These are phyloP conservation scores for Prosapia bicincta DNA, from an alignment of 2,888 invertebrate species.

Conservation along the genomic window DNA sequence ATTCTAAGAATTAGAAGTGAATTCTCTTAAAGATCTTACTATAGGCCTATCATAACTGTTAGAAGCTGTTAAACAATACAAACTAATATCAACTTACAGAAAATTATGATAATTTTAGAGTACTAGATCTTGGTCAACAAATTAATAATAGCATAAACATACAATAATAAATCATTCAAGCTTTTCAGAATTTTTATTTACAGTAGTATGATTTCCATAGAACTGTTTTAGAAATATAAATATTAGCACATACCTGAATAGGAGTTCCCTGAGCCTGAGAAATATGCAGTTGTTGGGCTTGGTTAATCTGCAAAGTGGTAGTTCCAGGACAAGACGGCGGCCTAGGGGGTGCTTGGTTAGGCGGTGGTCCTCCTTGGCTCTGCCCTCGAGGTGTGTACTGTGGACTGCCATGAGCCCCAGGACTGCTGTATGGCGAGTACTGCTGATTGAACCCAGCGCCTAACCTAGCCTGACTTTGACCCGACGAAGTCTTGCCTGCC, in stretches of 20 bases:
- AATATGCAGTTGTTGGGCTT: constrained; percentile 84
- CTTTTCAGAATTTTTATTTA: too few species aligned
- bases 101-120: too few species aligned
- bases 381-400: constrained; percentile 47
- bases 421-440: constrained; percentile 65
- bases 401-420: constrained; percentile 51
- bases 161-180: too few species aligned
- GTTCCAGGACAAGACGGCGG: constrained; percentile 52
- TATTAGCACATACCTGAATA: constrained; percentile 81
- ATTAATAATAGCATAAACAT: too few species aligned
- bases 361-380: constrained; percentile 47
- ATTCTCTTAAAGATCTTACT: too few species aligned
- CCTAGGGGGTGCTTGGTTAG: constrained; percentile 50
- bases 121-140: too few species aligned
- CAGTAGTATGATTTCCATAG: too few species aligned
- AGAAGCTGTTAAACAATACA: too few species aligned
- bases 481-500: constrained; percentile 39
- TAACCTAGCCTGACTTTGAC: constrained; percentile 43
- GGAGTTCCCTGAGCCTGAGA: constrained; percentile 66
- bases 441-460: constrained; percentile 53
- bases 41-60: too few species aligned
- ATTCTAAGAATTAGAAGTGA: too few species aligned
- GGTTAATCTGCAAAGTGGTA: constrained; percentile 68
- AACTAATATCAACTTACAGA: too few species aligned
- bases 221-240: too few species aligned